phyloP scores from a whole-genome alignment of 2,888 invertebrate genomes.

The Vanessa cardui region DNA sequence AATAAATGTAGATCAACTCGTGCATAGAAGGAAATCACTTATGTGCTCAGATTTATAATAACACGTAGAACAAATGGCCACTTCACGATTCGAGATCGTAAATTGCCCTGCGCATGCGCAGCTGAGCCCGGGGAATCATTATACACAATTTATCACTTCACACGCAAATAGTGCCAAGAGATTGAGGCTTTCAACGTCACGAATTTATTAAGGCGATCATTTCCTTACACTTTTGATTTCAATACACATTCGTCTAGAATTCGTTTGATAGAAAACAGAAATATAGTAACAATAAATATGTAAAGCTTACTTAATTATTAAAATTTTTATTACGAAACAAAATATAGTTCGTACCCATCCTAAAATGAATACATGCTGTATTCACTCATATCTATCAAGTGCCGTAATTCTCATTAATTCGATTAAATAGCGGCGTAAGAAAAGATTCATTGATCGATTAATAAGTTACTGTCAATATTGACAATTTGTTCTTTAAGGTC shows the following conservation, averaged over 20 bases:
- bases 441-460: too few relatives aligned
- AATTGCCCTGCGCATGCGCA: slow-evolving; percentile 47
- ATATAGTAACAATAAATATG: too few relatives aligned
- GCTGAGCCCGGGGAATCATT: slow-evolving; percentile 42
- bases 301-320: too few relatives aligned
- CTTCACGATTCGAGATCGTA: slow-evolving; percentile 55
- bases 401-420: too few relatives aligned
- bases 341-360: too few relatives aligned
- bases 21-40: slow-evolving; percentile 45
- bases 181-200: slow-evolving; percentile 31
- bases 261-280: too few relatives aligned
- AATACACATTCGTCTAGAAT: neutral
- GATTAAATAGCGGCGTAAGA: too few relatives aligned
- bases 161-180: slow-evolving; percentile 35
- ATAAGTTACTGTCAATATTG: too few relatives aligned
- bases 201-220: slow-evolving; percentile 22
- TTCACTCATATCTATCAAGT: too few relatives aligned
- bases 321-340: too few relatives aligned
- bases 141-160: slow-evolving; percentile 50
- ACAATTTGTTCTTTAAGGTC: too few relatives aligned
- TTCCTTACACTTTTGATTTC: slow-evolving; percentile 8
- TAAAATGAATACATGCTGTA: too few relatives aligned
- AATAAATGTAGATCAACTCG: slow-evolving; percentile 1
- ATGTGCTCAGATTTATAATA: slow-evolving; percentile 47
- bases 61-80: slow-evolving; percentile 52